These are phyloP conservation scores for Leucophenga maculata DNA, from an alignment of 2,888 invertebrate genomes.

Conservation along the genomic window DNA sequence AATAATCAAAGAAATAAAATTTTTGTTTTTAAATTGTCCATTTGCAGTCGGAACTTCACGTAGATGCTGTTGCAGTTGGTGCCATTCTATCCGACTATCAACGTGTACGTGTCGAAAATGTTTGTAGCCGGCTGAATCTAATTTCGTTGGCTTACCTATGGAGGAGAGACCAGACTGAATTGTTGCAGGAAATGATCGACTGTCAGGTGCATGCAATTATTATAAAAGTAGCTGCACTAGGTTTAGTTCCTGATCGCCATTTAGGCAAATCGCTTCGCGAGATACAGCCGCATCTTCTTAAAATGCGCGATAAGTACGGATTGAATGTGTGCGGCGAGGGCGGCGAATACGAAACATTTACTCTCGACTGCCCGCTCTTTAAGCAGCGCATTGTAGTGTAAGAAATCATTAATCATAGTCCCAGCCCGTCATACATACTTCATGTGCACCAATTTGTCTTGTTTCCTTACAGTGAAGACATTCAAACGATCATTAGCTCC, in stretches of 20 bases:
- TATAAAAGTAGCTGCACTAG: conserved; percentile 97
- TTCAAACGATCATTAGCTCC: conserved; percentile 89
- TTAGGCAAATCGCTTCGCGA: conserved; percentile 88
- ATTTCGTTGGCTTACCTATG: conserved; percentile 94
- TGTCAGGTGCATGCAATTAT: conserved; percentile 93
- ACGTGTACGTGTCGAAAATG: conserved; percentile 96
- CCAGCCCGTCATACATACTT: background rate
- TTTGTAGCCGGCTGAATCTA: conserved; percentile 93
- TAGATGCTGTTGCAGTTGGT: conserved; percentile 96
- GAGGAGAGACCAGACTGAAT: conserved; percentile 94
- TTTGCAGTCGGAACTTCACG: conserved; percentile 76
- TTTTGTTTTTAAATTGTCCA: background rate
- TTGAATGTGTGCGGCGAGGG: conserved; percentile 98
- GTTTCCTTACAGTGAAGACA: conserved; percentile 80
- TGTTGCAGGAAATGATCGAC: conserved; percentile 97
- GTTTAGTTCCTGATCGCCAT: conserved; percentile 88
- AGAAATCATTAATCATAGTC: conserved; percentile 72
- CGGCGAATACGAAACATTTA: conserved; percentile 98
- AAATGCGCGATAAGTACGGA: conserved; percentile 94
- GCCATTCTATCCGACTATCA: conserved; percentile 99
- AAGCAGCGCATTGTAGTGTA: conserved; percentile 90
- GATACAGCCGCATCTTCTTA: conserved; percentile 88
- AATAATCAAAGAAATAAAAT: too few species aligned
- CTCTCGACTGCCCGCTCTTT: conserved; percentile 96
- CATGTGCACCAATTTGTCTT: background rate